phyloP scores from a whole-genome alignment of 2,113 vertebrate genomes.

The Cyanoramphus novaezelandiae region DNA sequence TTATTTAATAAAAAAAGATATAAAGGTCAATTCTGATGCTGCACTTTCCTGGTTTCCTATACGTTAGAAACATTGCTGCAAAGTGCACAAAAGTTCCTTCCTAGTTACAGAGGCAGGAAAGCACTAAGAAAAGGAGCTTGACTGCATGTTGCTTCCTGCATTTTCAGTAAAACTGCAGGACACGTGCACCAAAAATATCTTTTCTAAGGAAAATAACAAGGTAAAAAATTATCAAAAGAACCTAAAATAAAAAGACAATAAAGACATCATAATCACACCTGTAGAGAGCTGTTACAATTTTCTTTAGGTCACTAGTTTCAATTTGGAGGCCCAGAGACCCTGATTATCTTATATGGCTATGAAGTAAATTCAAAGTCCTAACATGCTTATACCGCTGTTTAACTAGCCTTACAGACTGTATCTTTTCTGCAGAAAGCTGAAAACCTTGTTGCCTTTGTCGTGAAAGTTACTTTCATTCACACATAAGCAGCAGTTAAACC shows the following conservation, averaged over 20 bases:
- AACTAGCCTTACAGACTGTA: not conserved
- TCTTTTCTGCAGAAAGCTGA: not conserved
- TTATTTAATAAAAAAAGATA: not conserved
- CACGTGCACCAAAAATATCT: not conserved
- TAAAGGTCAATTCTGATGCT: not conserved
- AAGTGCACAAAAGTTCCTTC: not conserved
- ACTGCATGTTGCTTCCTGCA: not conserved
- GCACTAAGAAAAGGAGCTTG: not conserved
- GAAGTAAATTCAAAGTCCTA: not conserved
- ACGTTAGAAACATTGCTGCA: not conserved
- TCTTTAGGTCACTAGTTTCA: not conserved
- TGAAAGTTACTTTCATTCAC: not conserved
- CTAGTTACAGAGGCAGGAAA: not conserved
- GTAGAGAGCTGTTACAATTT: not conserved
- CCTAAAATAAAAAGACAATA: not conserved
- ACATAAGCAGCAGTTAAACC: not conserved
- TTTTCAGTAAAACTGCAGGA: not conserved
- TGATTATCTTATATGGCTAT: not conserved
- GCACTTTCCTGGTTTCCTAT: not conserved
- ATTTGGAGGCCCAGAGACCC: not conserved
- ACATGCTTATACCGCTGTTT: not conserved
- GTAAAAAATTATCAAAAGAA: not conserved
- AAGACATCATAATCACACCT: not conserved
- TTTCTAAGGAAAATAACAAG: not conserved
- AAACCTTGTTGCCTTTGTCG: not conserved